phyloP scores from a whole-genome alignment of 2,888 invertebrate genomes.

The Macaria notata region DNA sequence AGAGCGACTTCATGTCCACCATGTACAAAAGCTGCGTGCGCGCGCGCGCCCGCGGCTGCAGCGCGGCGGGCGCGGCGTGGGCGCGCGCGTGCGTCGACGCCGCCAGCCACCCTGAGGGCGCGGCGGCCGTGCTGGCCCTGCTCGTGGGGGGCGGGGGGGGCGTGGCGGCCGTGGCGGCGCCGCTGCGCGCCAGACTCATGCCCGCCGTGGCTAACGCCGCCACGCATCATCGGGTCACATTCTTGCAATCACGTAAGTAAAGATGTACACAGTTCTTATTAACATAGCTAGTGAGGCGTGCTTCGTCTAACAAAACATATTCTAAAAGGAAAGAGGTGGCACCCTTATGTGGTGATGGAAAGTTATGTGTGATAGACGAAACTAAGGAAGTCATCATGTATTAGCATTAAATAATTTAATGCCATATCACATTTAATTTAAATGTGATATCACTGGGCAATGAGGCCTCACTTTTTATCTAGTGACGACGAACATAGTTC shows the following conservation, averaged over 20 bases:
- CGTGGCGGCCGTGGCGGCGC: slow-evolving; percentile 40
- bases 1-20: slow-evolving; percentile 57
- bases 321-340: too few species aligned
- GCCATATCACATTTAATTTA: too few species aligned
- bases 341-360: too few species aligned
- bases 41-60: slow-evolving; percentile 29
- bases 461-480: too few species aligned
- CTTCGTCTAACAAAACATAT: too few species aligned
- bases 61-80: slow-evolving; percentile 39
- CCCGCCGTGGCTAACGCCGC: slow-evolving; percentile 69
- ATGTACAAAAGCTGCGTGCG: slow-evolving; percentile 37
- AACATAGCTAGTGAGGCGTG: neutral
- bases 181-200: slow-evolving; percentile 46
- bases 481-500: too few species aligned
- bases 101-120: slow-evolving; percentile 40
- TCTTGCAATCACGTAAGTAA: slow-evolving; percentile 60
- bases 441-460: too few species aligned
- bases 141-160: slow-evolving; percentile 32
- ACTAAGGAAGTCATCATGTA: too few species aligned
- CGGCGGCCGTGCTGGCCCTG: slow-evolving; percentile 43
- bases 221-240: slow-evolving; percentile 52
- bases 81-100: slow-evolving; percentile 40
- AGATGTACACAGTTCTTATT: neutral
- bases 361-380: too few species aligned
- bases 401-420: too few species aligned